Conservation (phyloP, 2,888 invertebrate species). For the Panzeria rudis region DNA sequence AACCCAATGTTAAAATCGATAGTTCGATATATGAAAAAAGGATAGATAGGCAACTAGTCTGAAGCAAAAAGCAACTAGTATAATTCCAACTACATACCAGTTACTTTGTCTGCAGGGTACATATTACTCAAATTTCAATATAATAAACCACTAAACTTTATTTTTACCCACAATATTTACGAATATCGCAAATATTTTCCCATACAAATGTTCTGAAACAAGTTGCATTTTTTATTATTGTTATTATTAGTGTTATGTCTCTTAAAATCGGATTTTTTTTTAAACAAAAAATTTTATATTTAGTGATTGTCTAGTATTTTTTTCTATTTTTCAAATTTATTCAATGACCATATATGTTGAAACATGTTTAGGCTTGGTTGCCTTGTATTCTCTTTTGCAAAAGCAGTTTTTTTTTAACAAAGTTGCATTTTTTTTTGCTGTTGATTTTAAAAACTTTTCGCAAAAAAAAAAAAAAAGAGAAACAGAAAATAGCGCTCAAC, state of each 20-base stretch:
- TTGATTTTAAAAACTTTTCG: constrained; percentile 35
- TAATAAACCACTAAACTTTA: neutral
- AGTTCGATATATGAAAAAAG: no score
- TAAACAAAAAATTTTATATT: constrained; percentile 11
- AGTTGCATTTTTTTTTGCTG: neutral
- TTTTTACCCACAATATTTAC: neutral
- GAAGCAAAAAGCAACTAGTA: no score
- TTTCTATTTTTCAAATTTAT: constrained; percentile 42
- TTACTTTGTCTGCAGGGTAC: no score
- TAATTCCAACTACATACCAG: no score
- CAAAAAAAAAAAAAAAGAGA: constrained; percentile 7
- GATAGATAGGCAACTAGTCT: no score
- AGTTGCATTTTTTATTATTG: constrained; percentile 8
- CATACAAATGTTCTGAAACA: constrained; percentile 5
- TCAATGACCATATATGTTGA: constrained; percentile 62
- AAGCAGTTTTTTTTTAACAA: constrained; percentile 5
- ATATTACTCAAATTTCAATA: no score
- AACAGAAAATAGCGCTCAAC: constrained; percentile 39
- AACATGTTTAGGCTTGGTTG: constrained; percentile 62
- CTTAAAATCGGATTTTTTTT: constrained; percentile 23
- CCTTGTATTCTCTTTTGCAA: constrained; percentile 51
- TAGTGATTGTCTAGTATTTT: constrained; percentile 1
- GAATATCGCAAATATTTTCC: constrained; percentile 2
- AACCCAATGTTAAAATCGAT: no score
- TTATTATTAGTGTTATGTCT: neutral